Percentiles rank a stretch among this genome's conserved stretches.
Conservation (phyloP, 2,888 invertebrate species). For the Tetanocera ferruginea region DNA sequence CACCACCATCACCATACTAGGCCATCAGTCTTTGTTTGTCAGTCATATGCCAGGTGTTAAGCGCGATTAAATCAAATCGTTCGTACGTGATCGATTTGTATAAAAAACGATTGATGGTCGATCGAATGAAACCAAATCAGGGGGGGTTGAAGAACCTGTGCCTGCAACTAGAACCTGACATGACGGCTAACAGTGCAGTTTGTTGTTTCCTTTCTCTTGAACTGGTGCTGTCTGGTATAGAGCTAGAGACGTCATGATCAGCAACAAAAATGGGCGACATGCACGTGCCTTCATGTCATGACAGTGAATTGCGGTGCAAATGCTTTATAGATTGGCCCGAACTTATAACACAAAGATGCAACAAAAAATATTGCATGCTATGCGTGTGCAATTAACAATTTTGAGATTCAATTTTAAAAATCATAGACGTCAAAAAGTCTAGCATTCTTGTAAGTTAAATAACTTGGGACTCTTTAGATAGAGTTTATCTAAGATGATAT, state of each 20-base stretch:
- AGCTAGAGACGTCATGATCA: constrained; percentile 1
- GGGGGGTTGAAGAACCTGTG: neutral
- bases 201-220: constrained; percentile 3
- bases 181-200: neutral
- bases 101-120: constrained; percentile 29
- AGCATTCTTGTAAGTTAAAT: no score
- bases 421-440: no score
- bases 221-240: neutral
- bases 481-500: no score
- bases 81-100: constrained; percentile 45
- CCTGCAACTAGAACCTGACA: neutral
- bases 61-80: constrained; percentile 48
- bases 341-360: constrained; percentile 3
- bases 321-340: neutral
- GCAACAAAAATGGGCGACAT: constrained; percentile 18
- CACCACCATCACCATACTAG: neutral
- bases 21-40: constrained; percentile 2
- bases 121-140: neutral
- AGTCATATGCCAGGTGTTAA: constrained; percentile 47
- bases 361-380: neutral
- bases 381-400: constrained; percentile 17
- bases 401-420: no score
- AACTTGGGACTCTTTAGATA: no score
- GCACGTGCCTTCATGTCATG: constrained; percentile 13
- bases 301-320: neutral